Evolutionary conservation across 2,113 vertebrate species (phyloP).

Genomic region (Odobenus rosmarus): DNA sequence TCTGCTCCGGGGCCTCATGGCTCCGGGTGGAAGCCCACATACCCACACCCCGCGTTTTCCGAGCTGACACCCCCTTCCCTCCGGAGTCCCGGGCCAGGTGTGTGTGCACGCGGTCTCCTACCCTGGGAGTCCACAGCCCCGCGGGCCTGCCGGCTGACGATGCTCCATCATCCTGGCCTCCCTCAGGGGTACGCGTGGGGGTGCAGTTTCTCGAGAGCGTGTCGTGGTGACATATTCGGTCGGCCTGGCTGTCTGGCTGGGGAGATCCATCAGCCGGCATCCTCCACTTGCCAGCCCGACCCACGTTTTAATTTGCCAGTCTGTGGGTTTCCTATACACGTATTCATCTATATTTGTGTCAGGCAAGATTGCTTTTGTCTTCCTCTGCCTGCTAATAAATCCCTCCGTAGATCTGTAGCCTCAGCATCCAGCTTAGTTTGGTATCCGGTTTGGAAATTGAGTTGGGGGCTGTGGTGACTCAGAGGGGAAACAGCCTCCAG

Average conservation of each 20-base stretch:
- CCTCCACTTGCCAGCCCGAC: slow-evolving; percentile 55
- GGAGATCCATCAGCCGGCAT: slow-evolving; percentile 82
- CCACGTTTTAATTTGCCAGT: slow-evolving; percentile 84
- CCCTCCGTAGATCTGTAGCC: slow-evolving; percentile 1
- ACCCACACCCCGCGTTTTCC: accelerated
- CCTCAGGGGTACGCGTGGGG: slow-evolving; percentile 9
- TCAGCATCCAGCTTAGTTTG: background rate
- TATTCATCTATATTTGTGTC: slow-evolving; percentile 85
- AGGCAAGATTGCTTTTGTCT: slow-evolving; percentile 77
- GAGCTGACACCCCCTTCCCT: background rate
- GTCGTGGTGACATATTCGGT: slow-evolving; percentile 83
- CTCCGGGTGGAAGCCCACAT: accelerated
- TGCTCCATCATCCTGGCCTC: accelerated
- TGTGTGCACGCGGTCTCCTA: accelerated
- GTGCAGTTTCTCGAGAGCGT: slow-evolving; percentile 67
- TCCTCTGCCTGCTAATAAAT: slow-evolving; percentile 43
- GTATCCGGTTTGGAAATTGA: background rate
- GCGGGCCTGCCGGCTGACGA: background rate
- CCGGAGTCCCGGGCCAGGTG: background rate
- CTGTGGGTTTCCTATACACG: slow-evolving; percentile 70
- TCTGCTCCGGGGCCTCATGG: background rate
- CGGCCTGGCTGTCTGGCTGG: slow-evolving; percentile 79
- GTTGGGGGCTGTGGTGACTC: background rate
- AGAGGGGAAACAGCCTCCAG: background rate
- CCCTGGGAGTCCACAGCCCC: no score